A percentile compares a stretch with the other conserved stretches of the same genome.
Conservation (phyloP, 1,140 invertebrate species). For the Eubasilissa regina region DNA sequence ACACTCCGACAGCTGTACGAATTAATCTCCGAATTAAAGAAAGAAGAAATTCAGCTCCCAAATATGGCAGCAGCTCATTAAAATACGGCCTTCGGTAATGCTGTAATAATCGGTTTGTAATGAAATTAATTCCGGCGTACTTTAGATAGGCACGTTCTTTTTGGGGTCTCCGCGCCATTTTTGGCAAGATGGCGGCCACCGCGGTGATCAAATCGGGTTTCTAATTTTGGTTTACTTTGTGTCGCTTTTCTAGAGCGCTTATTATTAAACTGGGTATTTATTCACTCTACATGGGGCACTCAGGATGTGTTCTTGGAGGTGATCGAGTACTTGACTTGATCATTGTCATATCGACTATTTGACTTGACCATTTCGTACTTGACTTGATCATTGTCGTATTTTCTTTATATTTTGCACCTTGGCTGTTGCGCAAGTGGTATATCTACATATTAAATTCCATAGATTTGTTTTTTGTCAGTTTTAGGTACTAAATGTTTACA, state of each 20-base stretch:
- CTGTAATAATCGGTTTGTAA: constrained; percentile 23
- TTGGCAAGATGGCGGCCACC: constrained; percentile 20
- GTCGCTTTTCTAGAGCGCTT: background rate
- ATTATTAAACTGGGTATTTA: constrained; percentile 14
- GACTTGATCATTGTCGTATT: too few species aligned
- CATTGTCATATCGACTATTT: too few species aligned
- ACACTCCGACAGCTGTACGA: background rate
- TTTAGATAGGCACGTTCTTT: constrained; percentile 3
- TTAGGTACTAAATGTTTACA: too few species aligned
- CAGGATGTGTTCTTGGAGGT: background rate
- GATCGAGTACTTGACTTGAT: background rate
- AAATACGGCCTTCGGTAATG: background rate
- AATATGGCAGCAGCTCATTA: constrained; percentile 3
- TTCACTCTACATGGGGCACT: too few species aligned
- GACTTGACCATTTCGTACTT: too few species aligned
- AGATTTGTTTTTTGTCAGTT: too few species aligned
- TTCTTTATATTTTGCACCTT: too few species aligned
- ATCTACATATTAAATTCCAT: too few species aligned
- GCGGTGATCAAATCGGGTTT: constrained; percentile 9
- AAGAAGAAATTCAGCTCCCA: constrained; percentile 19
- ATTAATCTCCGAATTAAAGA: constrained; percentile 5
- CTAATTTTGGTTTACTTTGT: constrained; percentile 7
- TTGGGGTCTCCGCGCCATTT: constrained; percentile 23
- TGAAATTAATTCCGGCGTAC: constrained; percentile 20
- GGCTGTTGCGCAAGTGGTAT: too few species aligned